A percentile compares a stretch with the other conserved stretches of the same genome.
These are phyloP conservation scores for Druceiella hillmani DNA, from an alignment of 2,888 invertebrate genomes.

Conservation along the genomic window DNA sequence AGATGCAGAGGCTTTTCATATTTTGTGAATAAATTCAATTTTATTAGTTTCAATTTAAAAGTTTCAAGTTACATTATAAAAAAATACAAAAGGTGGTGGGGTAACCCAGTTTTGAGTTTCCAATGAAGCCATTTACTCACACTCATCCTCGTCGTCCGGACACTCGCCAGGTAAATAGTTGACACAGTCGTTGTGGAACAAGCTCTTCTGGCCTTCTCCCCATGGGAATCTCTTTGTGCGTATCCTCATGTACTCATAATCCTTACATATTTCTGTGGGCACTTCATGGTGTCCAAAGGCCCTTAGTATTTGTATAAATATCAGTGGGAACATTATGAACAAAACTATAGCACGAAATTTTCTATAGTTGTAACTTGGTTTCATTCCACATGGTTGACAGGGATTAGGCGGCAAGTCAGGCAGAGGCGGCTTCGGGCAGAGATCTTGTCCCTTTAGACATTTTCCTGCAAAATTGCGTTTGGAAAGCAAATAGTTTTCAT, in stretches of 20 bases:
- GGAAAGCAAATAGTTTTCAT: no score
- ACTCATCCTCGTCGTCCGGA: no score
- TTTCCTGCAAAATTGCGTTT: no score
- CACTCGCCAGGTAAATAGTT: slow-evolving; percentile 52
- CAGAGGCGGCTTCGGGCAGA: no score
- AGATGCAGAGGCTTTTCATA: no score
- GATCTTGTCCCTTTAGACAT: no score
- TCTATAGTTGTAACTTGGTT: slow-evolving; percentile 33
- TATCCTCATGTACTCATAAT: slow-evolving; percentile 71
- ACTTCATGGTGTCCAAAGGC: slow-evolving; percentile 26
- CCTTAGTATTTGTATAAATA: slow-evolving; percentile 30
- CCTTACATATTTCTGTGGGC: slow-evolving; percentile 33
- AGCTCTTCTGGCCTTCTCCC: slow-evolving; percentile 76
- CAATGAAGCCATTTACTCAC: no score
- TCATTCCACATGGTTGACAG: slow-evolving; percentile 33
- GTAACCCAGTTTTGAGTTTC: no score
- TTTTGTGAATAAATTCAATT: no score
- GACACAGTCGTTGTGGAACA: slow-evolving; percentile 76
- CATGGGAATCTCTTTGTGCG: slow-evolving; percentile 85
- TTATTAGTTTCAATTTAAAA: no score
- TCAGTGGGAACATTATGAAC: slow-evolving; percentile 35
- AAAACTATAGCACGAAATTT: slow-evolving; percentile 33
- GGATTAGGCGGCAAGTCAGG: slow-evolving; percentile 28
- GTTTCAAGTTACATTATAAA: no score
- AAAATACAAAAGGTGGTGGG: no score